These are phyloP conservation scores for Acyrthosiphon pisum DNA, from an alignment of 1,140 invertebrate genomes.

Conservation along the genomic window DNA sequence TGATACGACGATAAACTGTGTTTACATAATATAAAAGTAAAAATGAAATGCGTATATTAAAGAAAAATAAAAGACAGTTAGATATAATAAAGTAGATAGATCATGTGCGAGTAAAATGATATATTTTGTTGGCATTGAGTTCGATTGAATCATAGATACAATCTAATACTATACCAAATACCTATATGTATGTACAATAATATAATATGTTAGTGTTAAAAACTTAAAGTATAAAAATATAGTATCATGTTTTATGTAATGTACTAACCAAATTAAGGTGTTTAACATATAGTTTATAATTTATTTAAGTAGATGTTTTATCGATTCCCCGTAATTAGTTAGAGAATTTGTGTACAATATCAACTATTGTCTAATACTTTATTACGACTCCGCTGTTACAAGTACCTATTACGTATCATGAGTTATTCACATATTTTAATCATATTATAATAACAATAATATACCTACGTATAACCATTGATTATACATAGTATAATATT, in stretches of 20 bases:
- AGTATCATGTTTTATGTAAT: not conserved
- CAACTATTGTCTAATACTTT: not conserved
- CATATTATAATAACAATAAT: not conserved
- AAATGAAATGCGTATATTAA: not conserved
- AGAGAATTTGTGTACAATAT: not conserved
- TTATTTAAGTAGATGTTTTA: not conserved
- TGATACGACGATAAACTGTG: no score
- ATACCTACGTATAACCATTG: not conserved
- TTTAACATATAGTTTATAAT: not conserved
- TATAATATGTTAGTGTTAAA: not conserved
- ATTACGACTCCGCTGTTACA: not conserved
- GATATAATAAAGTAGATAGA: not conserved
- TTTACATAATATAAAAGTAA: not conserved
- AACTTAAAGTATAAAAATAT: not conserved
- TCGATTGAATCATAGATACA: not conserved
- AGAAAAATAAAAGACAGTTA: not conserved
- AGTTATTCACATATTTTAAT: not conserved
- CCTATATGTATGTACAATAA: not conserved
- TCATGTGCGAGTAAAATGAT: not conserved
- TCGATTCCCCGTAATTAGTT: not conserved
- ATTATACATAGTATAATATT: no score
- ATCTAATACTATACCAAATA: not conserved
- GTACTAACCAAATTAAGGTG: no score
- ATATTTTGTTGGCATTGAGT: not conserved
- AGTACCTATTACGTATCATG: no score